These are phyloP conservation scores for Mizuhopecten yessoensis DNA, from an alignment of 1,140 invertebrate species.

Conservation along the genomic window DNA sequence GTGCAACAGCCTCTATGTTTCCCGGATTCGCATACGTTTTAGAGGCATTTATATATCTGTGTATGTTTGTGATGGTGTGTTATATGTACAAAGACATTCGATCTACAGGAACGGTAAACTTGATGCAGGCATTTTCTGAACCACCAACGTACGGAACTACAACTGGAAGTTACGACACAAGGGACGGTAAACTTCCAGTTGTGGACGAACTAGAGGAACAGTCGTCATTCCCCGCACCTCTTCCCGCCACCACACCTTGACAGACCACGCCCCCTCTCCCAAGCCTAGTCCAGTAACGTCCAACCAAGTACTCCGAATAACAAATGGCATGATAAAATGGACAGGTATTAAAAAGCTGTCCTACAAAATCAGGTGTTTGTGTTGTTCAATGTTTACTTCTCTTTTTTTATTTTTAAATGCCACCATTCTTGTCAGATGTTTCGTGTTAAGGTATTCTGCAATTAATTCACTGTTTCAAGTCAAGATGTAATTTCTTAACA, in stretches of 20 bases:
- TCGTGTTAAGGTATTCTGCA: no score
- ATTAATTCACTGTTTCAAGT: no score
- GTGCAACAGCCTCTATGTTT: conserved; percentile 74
- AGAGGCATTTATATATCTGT: conserved; percentile 74
- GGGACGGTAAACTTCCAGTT: conserved; percentile 55
- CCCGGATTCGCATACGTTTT: conserved; percentile 77
- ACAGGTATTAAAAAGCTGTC: no score
- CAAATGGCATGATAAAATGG: no score
- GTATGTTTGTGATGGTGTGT: conserved; percentile 66
- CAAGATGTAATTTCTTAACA: no score
- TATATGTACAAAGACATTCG: conserved; percentile 68
- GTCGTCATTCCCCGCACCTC: conserved; percentile 52
- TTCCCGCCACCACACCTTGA: conserved; percentile 69
- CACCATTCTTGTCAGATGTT: no score
- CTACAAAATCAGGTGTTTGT: no score
- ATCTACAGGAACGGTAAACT: conserved; percentile 64
- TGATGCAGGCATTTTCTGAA: conserved; percentile 64
- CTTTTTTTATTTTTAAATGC: no score
- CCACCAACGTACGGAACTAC: conserved; percentile 51
- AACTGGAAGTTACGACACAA: neutral
- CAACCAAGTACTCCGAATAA: neutral
- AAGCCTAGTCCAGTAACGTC: neutral
- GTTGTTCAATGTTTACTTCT: no score
- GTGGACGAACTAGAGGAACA: conserved; percentile 69
- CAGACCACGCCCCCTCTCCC: neutral